phyloP scores from a whole-genome alignment of 2,113 vertebrate genomes.

The Cacatua alba region DNA sequence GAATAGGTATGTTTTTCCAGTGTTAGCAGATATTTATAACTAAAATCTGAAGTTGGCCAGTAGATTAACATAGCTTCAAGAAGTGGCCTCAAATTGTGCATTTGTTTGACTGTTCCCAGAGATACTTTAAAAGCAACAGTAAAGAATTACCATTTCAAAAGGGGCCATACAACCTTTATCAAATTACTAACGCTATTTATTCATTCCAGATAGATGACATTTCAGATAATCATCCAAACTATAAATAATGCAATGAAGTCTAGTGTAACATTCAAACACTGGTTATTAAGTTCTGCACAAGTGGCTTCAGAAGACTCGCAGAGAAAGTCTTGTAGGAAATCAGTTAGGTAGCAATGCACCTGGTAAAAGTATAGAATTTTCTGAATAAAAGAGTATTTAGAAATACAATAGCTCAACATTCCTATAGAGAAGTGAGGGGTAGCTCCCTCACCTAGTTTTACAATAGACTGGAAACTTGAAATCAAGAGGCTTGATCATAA shows the following conservation, averaged over 20 bases:
- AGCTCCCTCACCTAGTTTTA: neutral
- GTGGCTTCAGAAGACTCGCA: neutral
- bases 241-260: neutral
- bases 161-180: neutral
- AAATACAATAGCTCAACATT: neutral
- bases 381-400: neutral
- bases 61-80: neutral
- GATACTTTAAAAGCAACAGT: neutral
- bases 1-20: constrained; percentile 42
- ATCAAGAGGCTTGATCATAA: neutral
- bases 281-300: neutral
- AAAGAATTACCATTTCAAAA: constrained; percentile 13
- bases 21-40: constrained; percentile 22
- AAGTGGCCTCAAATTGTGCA: neutral
- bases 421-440: neutral
- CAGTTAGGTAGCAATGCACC: neutral
- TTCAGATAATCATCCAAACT: neutral
- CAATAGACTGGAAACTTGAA: neutral
- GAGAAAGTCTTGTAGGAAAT: neutral
- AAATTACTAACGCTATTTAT: neutral
- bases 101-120: constrained; percentile 23
- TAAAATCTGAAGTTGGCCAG: neutral
- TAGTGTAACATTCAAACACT: neutral
- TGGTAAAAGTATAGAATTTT: neutral
- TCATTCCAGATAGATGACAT: neutral